phyloP scores from a whole-genome alignment of 2,888 invertebrate genomes.

The Iselma pallidipennis region DNA sequence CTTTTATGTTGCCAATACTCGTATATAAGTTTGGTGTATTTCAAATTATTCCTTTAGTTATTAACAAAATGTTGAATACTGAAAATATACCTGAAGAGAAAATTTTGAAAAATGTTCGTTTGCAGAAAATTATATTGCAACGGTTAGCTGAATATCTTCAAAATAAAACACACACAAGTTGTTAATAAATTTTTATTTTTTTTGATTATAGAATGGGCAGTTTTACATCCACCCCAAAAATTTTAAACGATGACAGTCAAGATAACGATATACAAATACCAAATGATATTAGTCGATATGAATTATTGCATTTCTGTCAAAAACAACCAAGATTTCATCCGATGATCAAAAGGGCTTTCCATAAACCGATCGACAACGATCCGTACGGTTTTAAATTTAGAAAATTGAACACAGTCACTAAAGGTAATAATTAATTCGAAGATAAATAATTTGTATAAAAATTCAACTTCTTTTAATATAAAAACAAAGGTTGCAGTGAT shows the following conservation, averaged over 20 bases:
- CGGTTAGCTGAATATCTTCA: conserved; percentile 29
- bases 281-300: conserved; percentile 56
- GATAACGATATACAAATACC: conserved; percentile 62
- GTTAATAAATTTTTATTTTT: conserved; percentile 3
- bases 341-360: conserved; percentile 55
- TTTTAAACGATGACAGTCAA: conserved; percentile 65
- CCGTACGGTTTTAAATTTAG: conserved; percentile 48
- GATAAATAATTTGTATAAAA: background rate
- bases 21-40: conserved; percentile 7
- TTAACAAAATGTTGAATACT: conserved; percentile 13
- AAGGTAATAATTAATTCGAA: conserved; percentile 45
- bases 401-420: conserved; percentile 57
- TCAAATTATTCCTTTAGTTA: background rate
- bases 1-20: background rate
- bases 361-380: conserved; percentile 34
- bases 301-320: conserved; percentile 61
- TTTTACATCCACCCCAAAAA: conserved; percentile 69
- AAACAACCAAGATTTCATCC: conserved; percentile 55
- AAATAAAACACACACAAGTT: too few relatives aligned
- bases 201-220: conserved; percentile 68
- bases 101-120: conserved; percentile 27
- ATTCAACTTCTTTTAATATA: background rate
- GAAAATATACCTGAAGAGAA: conserved; percentile 17
- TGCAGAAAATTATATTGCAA: conserved; percentile 35
- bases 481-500: conserved; percentile 55